Conservation (phyloP, 2,888 invertebrate species). For the Tinea pellionella region DNA sequence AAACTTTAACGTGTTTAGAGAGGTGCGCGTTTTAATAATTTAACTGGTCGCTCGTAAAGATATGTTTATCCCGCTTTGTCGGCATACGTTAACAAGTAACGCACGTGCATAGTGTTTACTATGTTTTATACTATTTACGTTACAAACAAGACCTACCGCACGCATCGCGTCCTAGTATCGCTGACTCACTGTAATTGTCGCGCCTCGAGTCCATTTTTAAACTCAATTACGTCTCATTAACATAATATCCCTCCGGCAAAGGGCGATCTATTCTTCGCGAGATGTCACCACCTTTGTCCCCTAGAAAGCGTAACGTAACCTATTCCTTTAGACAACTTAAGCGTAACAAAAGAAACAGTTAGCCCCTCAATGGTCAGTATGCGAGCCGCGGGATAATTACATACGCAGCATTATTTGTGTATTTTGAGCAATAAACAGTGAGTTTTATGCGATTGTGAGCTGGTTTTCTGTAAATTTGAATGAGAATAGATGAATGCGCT, state of each 20-base stretch:
- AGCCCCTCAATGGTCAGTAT: constrained; percentile 48
- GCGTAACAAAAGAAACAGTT: constrained; percentile 52
- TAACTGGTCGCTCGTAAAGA: constrained; percentile 11
- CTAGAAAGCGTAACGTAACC: constrained; percentile 34
- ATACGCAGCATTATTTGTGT: constrained; percentile 61
- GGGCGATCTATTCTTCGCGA: constrained; percentile 43
- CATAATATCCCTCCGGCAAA: constrained; percentile 49
- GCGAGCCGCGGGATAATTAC: constrained; percentile 24
- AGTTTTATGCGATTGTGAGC: constrained; percentile 64
- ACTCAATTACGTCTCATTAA: constrained; percentile 68
- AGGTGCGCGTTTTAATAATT: constrained; percentile 1
- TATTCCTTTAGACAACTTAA: constrained; percentile 60
- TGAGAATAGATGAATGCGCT: constrained; percentile 60
- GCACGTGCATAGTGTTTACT: constrained; percentile 41
- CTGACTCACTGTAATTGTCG: background rate
- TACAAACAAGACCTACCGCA: constrained; percentile 13
- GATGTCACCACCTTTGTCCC: constrained; percentile 67
- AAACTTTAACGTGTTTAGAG: constrained; percentile 2
- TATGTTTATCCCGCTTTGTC: constrained; percentile 11
- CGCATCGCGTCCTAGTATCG: background rate
- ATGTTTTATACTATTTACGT: background rate
- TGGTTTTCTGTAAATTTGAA: constrained; percentile 49
- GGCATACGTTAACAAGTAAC: constrained; percentile 14
- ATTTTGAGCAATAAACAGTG: constrained; percentile 69
- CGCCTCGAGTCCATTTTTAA: constrained; percentile 35